A percentile compares a stretch with the other conserved stretches of the same genome.
phyloP scores from a whole-genome alignment of 2,888 invertebrate species.

The Petrophora chlorosata region DNA sequence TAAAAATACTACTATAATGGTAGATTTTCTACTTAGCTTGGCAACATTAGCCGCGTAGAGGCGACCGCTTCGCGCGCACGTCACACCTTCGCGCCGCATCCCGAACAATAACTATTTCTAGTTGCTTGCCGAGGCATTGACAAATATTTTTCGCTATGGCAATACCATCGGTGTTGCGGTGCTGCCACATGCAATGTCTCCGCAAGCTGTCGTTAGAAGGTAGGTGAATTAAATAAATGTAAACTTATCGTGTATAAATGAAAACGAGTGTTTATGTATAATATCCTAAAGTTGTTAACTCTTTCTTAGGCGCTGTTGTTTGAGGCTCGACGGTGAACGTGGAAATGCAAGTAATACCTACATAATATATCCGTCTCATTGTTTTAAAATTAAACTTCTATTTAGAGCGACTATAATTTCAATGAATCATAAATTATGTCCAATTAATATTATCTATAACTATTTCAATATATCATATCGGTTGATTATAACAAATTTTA shows the following conservation, averaged over 20 bases:
- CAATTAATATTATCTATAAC: no score
- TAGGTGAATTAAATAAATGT: slow-evolving; percentile 62
- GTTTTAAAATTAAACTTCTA: no score
- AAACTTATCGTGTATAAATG: slow-evolving; percentile 59
- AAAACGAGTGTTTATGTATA: slow-evolving; percentile 73
- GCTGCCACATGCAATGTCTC: slow-evolving; percentile 48
- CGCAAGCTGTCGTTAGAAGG: slow-evolving; percentile 55
- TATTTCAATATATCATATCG: slow-evolving; percentile 13
- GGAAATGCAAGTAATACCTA: slow-evolving; percentile 35
- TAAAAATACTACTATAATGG: slow-evolving; percentile 54
- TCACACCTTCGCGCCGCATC: slow-evolving; percentile 49
- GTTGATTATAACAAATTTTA: slow-evolving; percentile 5
- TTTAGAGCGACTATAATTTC: no score
- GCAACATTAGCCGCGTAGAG: slow-evolving; percentile 45
- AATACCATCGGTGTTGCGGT: slow-evolving; percentile 18
- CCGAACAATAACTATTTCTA: slow-evolving; percentile 67
- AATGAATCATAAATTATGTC: no score
- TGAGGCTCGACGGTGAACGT: slow-evolving; percentile 63
- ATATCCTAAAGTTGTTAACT: slow-evolving; percentile 81
- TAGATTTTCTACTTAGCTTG: slow-evolving; percentile 52
- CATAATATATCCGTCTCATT: no score
- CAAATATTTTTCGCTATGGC: slow-evolving; percentile 26
- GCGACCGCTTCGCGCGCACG: slow-evolving; percentile 49
- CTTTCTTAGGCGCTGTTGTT: slow-evolving; percentile 83
- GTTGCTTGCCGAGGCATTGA: slow-evolving; percentile 60